Evolutionary conservation across 2,113 vertebrate species (phyloP).

Genomic region (Harpagus bidentatus): DNA sequence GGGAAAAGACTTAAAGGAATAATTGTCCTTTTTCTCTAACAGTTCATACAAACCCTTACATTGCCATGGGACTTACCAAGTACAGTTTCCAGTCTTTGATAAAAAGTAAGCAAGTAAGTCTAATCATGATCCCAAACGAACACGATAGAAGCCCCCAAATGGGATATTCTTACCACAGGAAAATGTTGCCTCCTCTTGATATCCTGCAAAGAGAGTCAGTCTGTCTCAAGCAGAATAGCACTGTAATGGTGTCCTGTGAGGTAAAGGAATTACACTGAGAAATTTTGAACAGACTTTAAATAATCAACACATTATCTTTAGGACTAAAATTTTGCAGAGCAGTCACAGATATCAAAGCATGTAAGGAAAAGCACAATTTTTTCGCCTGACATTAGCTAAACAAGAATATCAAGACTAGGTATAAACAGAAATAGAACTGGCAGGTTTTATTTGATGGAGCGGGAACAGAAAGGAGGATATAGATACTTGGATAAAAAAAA

Average conservation of each 20-base stretch:
- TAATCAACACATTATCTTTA: background rate
- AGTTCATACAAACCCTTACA: background rate
- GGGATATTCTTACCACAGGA: background rate
- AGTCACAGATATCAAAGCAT: background rate
- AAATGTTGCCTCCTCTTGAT: background rate
- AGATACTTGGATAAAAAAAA: background rate
- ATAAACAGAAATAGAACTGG: background rate
- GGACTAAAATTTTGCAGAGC: background rate
- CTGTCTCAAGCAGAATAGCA: background rate
- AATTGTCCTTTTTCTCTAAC: background rate
- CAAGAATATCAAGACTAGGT: background rate
- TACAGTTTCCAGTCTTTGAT: background rate
- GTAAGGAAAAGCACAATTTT: background rate
- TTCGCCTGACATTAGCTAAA: background rate
- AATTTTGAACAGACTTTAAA: background rate
- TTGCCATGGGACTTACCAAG: background rate
- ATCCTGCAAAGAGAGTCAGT: background rate
- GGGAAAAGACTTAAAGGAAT: background rate
- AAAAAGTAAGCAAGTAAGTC: background rate
- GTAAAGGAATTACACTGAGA: background rate
- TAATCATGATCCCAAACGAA: background rate
- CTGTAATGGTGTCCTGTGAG: background rate
- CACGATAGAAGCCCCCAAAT: background rate
- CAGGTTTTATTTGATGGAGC: background rate
- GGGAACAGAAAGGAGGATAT: background rate